Conservation (phyloP, 1,140 invertebrate species). For the Venustaconcha ellipsiformis region DNA sequence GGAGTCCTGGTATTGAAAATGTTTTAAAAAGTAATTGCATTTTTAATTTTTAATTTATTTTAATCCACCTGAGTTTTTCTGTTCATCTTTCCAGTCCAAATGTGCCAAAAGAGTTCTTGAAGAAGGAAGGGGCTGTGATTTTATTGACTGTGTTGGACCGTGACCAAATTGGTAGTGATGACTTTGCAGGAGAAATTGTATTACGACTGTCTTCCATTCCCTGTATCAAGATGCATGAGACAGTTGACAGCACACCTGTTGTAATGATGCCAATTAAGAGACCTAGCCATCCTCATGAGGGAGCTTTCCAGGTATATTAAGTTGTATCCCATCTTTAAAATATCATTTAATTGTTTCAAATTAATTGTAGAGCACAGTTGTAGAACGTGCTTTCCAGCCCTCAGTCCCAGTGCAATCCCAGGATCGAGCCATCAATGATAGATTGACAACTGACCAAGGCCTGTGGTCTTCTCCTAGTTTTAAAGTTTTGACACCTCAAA, state of each 20-base stretch:
- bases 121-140: constrained; percentile 80
- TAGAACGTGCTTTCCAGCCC: too few relatives aligned
- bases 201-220: constrained; percentile 75
- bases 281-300: constrained; percentile 29
- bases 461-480: too few relatives aligned
- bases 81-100: constrained; percentile 76
- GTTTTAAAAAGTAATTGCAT: too few relatives aligned
- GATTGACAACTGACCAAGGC: too few relatives aligned
- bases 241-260: constrained; percentile 47
- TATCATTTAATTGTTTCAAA: too few relatives aligned
- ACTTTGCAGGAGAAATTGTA: constrained; percentile 94
- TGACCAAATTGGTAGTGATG: constrained; percentile 90
- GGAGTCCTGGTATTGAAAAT: too few relatives aligned
- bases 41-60: too few relatives aligned
- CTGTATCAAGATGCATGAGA: constrained; percentile 34
- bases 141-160: constrained; percentile 95
- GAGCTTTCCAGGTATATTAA: constrained; percentile 43
- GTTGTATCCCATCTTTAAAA: too few relatives aligned
- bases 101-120: constrained; percentile 81
- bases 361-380: too few relatives aligned
- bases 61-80: not conserved
- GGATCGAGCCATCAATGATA: too few relatives aligned
- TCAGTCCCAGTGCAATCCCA: too few relatives aligned
- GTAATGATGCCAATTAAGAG: constrained; percentile 56
- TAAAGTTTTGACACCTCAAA: too few relatives aligned